Evolutionary conservation across 1,140 invertebrate genomes (phyloP).

Genomic region (Pogonomyrmex californicus): DNA sequence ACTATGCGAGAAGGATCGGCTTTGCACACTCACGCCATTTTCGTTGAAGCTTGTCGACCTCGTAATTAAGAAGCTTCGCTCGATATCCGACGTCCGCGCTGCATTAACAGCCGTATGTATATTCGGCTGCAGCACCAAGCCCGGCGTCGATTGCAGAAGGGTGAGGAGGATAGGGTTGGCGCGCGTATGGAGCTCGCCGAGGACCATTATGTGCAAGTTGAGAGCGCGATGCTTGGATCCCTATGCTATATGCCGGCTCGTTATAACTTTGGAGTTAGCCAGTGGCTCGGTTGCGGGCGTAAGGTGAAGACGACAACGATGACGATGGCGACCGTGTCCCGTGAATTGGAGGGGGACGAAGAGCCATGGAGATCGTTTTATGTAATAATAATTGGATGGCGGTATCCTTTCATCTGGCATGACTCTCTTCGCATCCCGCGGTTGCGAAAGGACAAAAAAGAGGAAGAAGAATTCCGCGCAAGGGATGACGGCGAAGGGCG

Average conservation of each 20-base stretch:
- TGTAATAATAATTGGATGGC: constrained; percentile 86
- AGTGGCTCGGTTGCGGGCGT: constrained; percentile 79
- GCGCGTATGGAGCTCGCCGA: constrained; percentile 67
- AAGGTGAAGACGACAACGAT: constrained; percentile 80
- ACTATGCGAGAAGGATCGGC: constrained; percentile 68
- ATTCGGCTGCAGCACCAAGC: constrained; percentile 49
- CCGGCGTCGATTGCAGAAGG: constrained; percentile 56
- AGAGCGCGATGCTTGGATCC: constrained; percentile 75
- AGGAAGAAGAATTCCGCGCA: constrained; percentile 47
- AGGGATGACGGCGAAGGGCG: constrained; percentile 23
- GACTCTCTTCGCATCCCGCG: constrained; percentile 36
- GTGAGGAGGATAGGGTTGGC: constrained; percentile 18
- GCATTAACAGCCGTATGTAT: constrained; percentile 39
- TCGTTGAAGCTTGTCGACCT: constrained; percentile 61
- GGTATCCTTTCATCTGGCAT: constrained; percentile 83
- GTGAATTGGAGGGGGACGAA: constrained; percentile 68
- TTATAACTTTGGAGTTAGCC: constrained; percentile 84
- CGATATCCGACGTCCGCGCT: constrained; percentile 68
- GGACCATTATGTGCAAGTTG: constrained; percentile 79
- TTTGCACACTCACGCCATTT: constrained; percentile 49
- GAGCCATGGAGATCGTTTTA: constrained; percentile 82
- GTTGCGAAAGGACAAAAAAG: constrained; percentile 60
- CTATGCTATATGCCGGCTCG: constrained; percentile 74
- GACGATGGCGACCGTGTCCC: constrained; percentile 23
- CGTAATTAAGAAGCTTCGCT: constrained; percentile 80